A percentile compares a stretch with the other conserved stretches of the same genome.
phyloP scores from a whole-genome alignment of 2,888 invertebrate species.

The Platycheirus albimanus region DNA sequence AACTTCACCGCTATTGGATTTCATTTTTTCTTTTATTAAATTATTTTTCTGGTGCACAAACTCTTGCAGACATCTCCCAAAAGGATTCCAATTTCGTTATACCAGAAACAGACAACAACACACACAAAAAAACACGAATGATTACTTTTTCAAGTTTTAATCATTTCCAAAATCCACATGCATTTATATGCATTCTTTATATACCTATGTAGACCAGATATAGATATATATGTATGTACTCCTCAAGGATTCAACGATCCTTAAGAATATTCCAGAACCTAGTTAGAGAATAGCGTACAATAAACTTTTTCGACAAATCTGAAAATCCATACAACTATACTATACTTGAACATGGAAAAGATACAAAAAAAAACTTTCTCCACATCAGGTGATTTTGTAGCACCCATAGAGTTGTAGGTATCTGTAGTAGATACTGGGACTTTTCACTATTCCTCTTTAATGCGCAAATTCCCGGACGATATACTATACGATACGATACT shows the following conservation, averaged over 20 bases:
- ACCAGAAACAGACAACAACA: too few species aligned
- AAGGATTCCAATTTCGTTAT: slow-evolving; percentile 7
- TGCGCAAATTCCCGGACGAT: slow-evolving; percentile 67
- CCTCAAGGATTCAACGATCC: not conserved
- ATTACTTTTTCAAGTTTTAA: slow-evolving; percentile 36
- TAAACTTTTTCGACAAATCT: slow-evolving; percentile 49
- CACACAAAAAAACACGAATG: not conserved
- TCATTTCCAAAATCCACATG: slow-evolving; percentile 37
- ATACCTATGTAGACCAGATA: too few species aligned
- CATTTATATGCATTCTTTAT: slow-evolving; percentile 39
- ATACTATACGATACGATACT: slow-evolving; percentile 61
- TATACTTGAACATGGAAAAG: slow-evolving; percentile 21
- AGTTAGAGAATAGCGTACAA: slow-evolving; percentile 37
- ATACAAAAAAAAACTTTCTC: slow-evolving; percentile 31
- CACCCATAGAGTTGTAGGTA: not conserved
- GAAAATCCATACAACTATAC: slow-evolving; percentile 46
- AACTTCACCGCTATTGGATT: not conserved
- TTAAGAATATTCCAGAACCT: slow-evolving; percentile 14
- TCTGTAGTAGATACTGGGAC: slow-evolving; percentile 9
- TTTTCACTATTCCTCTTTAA: slow-evolving; percentile 50
- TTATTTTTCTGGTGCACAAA: not conserved
- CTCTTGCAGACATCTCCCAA: slow-evolving; percentile 9
- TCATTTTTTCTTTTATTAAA: not conserved
- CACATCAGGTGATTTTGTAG: slow-evolving; percentile 67
- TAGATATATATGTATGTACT: too few species aligned